These are phyloP conservation scores for Jaculus jaculus DNA, from an alignment of 2,113 vertebrate genomes.

Conservation along the genomic window DNA sequence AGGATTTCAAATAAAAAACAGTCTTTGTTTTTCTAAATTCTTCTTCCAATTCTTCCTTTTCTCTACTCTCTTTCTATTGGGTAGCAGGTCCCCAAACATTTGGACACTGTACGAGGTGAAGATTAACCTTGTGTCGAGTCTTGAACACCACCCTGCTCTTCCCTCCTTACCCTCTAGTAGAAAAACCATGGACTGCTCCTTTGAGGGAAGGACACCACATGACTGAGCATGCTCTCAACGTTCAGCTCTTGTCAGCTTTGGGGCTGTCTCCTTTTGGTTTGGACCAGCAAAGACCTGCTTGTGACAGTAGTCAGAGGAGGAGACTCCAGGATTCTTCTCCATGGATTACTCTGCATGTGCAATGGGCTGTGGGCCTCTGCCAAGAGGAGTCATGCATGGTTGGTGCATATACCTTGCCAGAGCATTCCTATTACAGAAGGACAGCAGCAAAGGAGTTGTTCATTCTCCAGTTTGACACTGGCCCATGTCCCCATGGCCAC, in stretches of 20 bases:
- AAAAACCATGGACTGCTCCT: not conserved
- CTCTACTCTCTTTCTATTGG: not conserved
- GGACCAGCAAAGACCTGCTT: not conserved
- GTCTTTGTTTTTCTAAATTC: conserved; percentile 18
- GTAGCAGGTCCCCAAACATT: conserved; percentile 1
- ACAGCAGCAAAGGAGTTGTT: not conserved
- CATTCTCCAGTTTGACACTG: not conserved
- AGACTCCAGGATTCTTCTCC: not conserved
- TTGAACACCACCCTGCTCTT: not conserved
- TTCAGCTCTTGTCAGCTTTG: not conserved
- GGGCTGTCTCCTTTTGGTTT: not conserved
- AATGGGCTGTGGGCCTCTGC: not conserved
- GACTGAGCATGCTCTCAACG: not conserved
- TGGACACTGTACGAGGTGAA: not conserved
- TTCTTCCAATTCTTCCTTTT: not conserved
- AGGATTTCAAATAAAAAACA: not conserved
- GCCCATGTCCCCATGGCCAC: rapidly evolving
- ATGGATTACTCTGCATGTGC: not conserved
- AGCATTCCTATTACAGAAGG: not conserved
- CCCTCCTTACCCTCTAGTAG: not conserved
- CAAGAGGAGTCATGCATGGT: not conserved
- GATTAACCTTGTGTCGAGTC: not conserved
- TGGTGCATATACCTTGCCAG: not conserved
- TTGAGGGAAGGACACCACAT: not conserved
- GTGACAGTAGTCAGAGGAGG: not conserved